Evolutionary conservation across 2,113 vertebrate genomes (phyloP).

Genomic region (Leucosticte australis): DNA sequence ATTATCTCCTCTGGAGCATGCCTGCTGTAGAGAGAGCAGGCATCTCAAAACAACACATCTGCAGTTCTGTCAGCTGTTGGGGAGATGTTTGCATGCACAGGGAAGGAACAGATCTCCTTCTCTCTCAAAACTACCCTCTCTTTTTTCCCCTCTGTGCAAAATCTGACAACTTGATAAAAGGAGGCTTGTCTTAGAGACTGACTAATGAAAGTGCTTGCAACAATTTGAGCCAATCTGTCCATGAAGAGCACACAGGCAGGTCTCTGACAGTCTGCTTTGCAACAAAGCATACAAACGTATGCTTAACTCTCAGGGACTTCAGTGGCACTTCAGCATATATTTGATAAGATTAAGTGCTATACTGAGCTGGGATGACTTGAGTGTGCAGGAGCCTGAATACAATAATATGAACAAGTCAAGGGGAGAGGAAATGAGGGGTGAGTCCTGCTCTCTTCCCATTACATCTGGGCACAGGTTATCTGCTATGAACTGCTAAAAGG

Average conservation of each 20-base stretch:
- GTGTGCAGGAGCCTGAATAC: neutral
- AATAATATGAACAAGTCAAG: neutral
- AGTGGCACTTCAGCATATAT: neutral
- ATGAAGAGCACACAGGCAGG: neutral
- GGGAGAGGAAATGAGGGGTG: neutral
- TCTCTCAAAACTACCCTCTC: neutral
- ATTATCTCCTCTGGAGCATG: conserved; percentile 27
- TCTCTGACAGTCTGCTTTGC: neutral
- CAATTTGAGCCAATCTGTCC: neutral
- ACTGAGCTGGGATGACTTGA: neutral
- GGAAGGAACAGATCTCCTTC: neutral
- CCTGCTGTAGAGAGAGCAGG: neutral
- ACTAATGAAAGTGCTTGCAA: neutral
- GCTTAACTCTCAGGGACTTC: neutral
- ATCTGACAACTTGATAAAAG: neutral
- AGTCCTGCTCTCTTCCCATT: neutral
- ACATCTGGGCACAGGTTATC: neutral
- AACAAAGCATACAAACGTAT: neutral
- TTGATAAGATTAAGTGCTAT: neutral
- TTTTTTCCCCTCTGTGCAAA: neutral
- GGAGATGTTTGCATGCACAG: neutral
- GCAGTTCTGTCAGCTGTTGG: neutral
- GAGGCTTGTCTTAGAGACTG: neutral
- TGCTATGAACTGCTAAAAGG: neutral
- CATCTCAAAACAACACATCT: conserved; percentile 19